A percentile compares a stretch with the other conserved stretches of the same genome.
Evolutionary conservation across 1,140 invertebrate genomes (phyloP).

Genomic region (Brachionus paranguensis): DNA sequence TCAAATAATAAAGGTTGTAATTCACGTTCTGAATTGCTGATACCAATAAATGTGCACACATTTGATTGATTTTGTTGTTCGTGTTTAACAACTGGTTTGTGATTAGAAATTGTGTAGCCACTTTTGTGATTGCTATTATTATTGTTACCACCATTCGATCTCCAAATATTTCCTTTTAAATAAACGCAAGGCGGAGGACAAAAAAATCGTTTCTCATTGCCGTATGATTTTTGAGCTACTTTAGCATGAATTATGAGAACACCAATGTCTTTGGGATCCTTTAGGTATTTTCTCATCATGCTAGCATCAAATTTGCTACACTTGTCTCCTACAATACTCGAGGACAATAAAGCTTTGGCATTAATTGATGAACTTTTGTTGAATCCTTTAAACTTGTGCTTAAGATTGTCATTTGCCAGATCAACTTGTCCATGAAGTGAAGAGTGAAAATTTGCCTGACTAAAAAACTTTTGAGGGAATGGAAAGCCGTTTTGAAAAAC

Average conservation of each 20-base stretch:
- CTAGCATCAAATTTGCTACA: neutral
- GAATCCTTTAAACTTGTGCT: neutral
- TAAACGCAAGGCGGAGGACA: slow-evolving; percentile 99
- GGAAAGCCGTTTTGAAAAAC: neutral
- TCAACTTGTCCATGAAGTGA: neutral
- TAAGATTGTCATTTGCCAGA: neutral
- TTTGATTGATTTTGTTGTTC: slow-evolving; percentile 13
- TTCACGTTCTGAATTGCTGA: slow-evolving; percentile 32
- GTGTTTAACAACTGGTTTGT: neutral
- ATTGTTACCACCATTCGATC: slow-evolving; percentile 61
- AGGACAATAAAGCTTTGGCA: neutral
- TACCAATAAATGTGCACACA: slow-evolving; percentile 33
- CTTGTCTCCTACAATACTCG: neutral
- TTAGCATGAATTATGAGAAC: slow-evolving; percentile 97
- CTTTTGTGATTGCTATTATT: neutral
- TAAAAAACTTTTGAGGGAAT: neutral
- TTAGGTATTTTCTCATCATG: slow-evolving; percentile 32
- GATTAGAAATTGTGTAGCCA: neutral
- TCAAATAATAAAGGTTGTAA: slow-evolving; percentile 26
- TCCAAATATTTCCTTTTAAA: slow-evolving; percentile 92
- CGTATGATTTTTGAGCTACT: slow-evolving; percentile 96
- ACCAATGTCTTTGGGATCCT: slow-evolving; percentile 69
- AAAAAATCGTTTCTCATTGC: slow-evolving; percentile 99
- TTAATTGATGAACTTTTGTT: neutral
- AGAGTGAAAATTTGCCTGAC: neutral